Conservation (phyloP, 30 jellyfish, hydroid and myxozoan species). For the Hydractinia symbiolongicarpus region DNA sequence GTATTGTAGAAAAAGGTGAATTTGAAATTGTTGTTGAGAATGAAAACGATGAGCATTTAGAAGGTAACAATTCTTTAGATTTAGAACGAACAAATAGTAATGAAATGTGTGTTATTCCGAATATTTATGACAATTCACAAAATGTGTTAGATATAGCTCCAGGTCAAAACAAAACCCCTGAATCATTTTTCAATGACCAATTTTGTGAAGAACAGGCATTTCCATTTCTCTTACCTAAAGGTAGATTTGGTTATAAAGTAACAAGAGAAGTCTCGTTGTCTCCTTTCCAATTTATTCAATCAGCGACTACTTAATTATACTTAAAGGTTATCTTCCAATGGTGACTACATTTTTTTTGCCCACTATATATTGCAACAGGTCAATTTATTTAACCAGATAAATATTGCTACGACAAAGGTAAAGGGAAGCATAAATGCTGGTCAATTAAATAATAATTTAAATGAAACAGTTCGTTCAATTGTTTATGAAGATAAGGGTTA, state of each 20-base stretch:
- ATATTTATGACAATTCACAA: not conserved
- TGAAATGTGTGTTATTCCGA: not conserved
- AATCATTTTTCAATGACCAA: not conserved
- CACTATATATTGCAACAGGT: not conserved
- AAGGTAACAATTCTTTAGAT: not conserved
- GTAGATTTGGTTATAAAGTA: constrained; percentile 10
- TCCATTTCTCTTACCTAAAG: not conserved
- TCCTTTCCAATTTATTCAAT: not conserved
- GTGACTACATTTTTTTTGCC: not conserved
- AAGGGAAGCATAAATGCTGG: not conserved
- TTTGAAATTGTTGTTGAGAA: not conserved
- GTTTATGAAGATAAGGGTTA: not conserved
- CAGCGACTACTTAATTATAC: not conserved
- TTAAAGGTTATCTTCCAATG: not conserved
- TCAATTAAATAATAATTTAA: not conserved
- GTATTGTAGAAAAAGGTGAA: constrained; percentile 3
- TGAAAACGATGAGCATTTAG: not conserved
- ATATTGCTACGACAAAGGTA: constrained; percentile 10
- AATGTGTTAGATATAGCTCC: not conserved
- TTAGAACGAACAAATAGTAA: not conserved
- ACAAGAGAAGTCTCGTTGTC: not conserved
- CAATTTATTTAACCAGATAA: not conserved
- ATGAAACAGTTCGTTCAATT: constrained; percentile 7
- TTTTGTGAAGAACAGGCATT: constrained; percentile 1
- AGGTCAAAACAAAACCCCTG: constrained; percentile 10